A percentile compares a stretch with the other conserved stretches of the same genome.
Evolutionary conservation across 2,888 invertebrate species (phyloP).

Genomic region (Gastrophysa polygoni): DNA sequence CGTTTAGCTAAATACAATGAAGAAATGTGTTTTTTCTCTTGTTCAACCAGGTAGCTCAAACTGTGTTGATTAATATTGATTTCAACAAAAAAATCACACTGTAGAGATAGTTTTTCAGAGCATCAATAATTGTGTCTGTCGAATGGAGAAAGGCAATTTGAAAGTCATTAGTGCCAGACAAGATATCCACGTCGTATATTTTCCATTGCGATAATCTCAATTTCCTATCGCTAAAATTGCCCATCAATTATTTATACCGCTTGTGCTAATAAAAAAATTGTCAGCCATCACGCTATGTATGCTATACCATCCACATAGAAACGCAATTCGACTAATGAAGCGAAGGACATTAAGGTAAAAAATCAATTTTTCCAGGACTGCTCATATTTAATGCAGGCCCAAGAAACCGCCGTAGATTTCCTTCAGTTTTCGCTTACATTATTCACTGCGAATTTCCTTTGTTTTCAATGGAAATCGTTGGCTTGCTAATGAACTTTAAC

Average conservation of each 20-base stretch:
- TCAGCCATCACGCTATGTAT: conserved; percentile 17
- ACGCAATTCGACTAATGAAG: conserved; percentile 15
- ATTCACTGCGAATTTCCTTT: conserved; percentile 23
- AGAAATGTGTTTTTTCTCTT: too few species aligned
- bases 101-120: background rate
- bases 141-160: conserved; percentile 6
- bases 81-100: too few species aligned
- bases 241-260: conserved; percentile 17
- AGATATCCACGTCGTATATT: conserved; percentile 8
- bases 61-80: too few species aligned
- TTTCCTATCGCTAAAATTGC: conserved; percentile 21
- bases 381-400: conserved; percentile 28
- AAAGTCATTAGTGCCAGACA: conserved; percentile 12
- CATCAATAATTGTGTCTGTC: background rate
- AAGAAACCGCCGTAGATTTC: conserved; percentile 26
- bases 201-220: conserved; percentile 15
- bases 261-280: conserved; percentile 19
- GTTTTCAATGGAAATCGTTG: conserved; percentile 15
- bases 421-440: conserved; percentile 24
- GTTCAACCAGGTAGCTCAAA: too few species aligned
- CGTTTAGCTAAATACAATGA: too few species aligned
- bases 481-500: conserved; percentile 23
- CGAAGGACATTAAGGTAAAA: conserved; percentile 9
- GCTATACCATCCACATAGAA: conserved; percentile 9
- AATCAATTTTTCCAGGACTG: conserved; percentile 29